phyloP scores from a whole-genome alignment of 2,113 vertebrate species.

The Amblyopsis rosae region DNA sequence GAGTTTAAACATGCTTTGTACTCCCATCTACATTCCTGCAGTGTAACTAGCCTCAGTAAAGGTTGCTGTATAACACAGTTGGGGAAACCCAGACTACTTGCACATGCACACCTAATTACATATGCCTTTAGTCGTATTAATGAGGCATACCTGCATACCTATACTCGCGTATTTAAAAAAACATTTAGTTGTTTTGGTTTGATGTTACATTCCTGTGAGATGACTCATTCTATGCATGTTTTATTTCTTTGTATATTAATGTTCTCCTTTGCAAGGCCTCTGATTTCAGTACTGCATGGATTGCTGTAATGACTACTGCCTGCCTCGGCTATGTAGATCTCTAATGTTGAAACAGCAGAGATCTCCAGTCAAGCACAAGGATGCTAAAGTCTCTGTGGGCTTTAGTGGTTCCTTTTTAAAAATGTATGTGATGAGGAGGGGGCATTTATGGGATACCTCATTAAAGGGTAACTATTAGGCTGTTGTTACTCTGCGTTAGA shows the following conservation, averaged over 20 bases:
- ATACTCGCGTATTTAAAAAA: no score
- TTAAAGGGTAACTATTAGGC: no score
- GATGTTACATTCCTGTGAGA: no score
- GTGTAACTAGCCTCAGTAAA: conserved; percentile 41
- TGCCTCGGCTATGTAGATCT: conserved; percentile 26
- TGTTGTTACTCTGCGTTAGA: no score
- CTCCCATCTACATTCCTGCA: conserved; percentile 63
- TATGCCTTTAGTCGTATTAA: not conserved
- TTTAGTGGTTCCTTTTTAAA: conserved; percentile 29
- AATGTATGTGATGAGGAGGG: conserved; percentile 14
- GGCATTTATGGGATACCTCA: no score
- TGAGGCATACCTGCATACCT: conserved; percentile 20
- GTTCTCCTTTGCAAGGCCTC: not conserved
- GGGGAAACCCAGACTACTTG: conserved; percentile 20
- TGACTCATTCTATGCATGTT: not conserved
- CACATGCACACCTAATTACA: not conserved
- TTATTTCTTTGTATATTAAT: not conserved
- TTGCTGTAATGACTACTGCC: conserved; percentile 19
- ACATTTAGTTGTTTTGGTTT: not conserved
- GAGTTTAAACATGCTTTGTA: conserved; percentile 67
- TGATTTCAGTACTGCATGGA: conserved; percentile 27
- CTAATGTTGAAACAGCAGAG: conserved; percentile 52
- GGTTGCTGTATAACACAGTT: conserved; percentile 39
- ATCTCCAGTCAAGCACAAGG: conserved; percentile 25
- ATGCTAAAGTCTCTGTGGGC: conserved; percentile 40